Percentiles rank a stretch among this genome's conserved stretches.
Evolutionary conservation across 1,140 invertebrate species (phyloP).

Genomic region (Chionoecetes opilio): DNA sequence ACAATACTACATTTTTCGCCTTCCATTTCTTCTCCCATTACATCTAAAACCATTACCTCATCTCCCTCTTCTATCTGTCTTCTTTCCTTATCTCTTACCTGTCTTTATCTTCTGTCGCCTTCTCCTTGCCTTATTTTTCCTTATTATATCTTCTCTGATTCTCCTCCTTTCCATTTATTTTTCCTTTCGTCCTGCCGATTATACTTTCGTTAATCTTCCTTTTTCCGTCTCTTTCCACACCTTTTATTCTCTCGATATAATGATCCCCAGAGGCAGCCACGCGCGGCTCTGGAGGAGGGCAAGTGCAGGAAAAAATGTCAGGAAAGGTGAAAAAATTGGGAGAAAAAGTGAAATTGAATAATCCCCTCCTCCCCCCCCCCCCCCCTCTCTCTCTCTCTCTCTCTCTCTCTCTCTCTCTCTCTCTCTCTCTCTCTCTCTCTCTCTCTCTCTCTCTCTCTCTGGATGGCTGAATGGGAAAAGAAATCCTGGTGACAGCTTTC

Average conservation of each 20-base stretch:
- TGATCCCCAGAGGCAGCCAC: not conserved
- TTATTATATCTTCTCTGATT: not conserved
- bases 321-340: not conserved
- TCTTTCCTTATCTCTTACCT: not conserved
- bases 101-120: too few relatives aligned
- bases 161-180: not conserved
- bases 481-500: not conserved
- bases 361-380: not conserved
- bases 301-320: not conserved
- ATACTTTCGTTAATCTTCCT: too few relatives aligned
- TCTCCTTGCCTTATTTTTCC: too few relatives aligned
- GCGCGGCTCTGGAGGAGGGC: not conserved
- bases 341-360: not conserved
- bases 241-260: not conserved
- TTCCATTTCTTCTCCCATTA: not conserved
- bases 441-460: constrained; percentile 1
- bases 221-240: not conserved
- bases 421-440: not conserved
- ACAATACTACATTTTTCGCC: not conserved
- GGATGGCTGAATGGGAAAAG: not conserved
- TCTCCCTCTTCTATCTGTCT: not conserved
- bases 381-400: not conserved
- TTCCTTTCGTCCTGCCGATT: too few relatives aligned
- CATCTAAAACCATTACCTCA: too few relatives aligned
- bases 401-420: not conserved